Evolutionary conservation across 2,113 vertebrate genomes (phyloP), one percentile per base, ranked within the genome.

Genomic region (Acinonyx jubatus): DNA sequence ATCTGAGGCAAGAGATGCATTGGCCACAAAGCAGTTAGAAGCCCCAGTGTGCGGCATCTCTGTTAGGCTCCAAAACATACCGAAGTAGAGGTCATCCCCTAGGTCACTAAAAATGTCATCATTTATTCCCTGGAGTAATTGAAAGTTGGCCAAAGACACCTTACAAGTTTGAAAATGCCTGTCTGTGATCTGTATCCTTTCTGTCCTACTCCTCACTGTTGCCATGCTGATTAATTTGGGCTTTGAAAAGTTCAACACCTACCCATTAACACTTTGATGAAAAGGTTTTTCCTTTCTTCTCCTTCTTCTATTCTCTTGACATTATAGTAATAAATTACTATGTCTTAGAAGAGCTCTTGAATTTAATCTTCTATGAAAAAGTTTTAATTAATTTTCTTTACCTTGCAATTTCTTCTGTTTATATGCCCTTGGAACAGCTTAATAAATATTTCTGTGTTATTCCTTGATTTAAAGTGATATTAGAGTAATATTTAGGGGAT

Each of bases 381-480:
- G 25, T 92, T 98, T 93, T 23, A 71, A 78, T 97, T 94, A 89
- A 93, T 95, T 97, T 97, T 52, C 76, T 91, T 86, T 97, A 86
- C 10, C 36, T 91, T 98, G 83, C 63, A 84, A 88, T 97, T 98
- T 96, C 4, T 19, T 92, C 80, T 94, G 36, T 93, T 85, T 81
- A 41, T 85, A 14, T 88, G 31, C 25, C 25, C 41, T 97, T 83
- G 82, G 93, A 73, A 21, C 83, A 97, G 61, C 10, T 93, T 97
- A 93, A 95, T 96, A 97, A 97, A 96, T 96, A 98, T 96, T 97
- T 97, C 76, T 73, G 91, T 95, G 71, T 86, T 95, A 96, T 95
- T 89, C 29, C 7, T 61, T 41, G 31, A 5, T 92, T 96, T 91
- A 86, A 79, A 79, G 27, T 97, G 12, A 41, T 83, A 65, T 74